Conservation (phyloP, 2,113 vertebrate species). For the Herpetotheres cachinnans region DNA sequence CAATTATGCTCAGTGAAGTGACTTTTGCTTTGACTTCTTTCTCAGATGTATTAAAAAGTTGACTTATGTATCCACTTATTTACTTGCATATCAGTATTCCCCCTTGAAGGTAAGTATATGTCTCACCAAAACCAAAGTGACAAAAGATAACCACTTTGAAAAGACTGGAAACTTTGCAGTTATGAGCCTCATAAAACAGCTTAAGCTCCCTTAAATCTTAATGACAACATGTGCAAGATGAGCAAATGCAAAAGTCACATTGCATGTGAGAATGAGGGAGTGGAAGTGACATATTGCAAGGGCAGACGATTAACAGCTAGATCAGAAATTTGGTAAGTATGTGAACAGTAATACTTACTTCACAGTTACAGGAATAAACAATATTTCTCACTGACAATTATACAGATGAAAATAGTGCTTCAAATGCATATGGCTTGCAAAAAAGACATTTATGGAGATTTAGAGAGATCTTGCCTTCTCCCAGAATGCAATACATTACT, state of each 20-base stretch:
- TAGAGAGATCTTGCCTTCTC: not conserved
- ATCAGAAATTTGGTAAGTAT: not conserved
- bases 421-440: not conserved
- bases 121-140: not conserved
- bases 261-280: rapidly evolving
- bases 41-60: not conserved
- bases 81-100: not conserved
- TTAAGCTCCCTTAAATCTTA: not conserved
- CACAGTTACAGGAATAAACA: not conserved
- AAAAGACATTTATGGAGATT: not conserved
- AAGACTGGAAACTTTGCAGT: not conserved
- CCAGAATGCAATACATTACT: not conserved
- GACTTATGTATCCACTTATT: not conserved
- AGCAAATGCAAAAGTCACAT: not conserved
- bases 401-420: not conserved
- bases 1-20: not conserved
- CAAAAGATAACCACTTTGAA: not conserved
- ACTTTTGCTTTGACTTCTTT: not conserved
- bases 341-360: not conserved
- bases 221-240: not conserved
- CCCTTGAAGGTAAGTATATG: not conserved
- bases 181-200: not conserved
- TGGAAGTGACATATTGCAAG: not conserved
- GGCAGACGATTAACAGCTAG: not conserved
- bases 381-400: not conserved